Evolutionary conservation across 2,113 vertebrate species (phyloP).

Genomic region (Sinocyclocheilus maitianheensis): DNA sequence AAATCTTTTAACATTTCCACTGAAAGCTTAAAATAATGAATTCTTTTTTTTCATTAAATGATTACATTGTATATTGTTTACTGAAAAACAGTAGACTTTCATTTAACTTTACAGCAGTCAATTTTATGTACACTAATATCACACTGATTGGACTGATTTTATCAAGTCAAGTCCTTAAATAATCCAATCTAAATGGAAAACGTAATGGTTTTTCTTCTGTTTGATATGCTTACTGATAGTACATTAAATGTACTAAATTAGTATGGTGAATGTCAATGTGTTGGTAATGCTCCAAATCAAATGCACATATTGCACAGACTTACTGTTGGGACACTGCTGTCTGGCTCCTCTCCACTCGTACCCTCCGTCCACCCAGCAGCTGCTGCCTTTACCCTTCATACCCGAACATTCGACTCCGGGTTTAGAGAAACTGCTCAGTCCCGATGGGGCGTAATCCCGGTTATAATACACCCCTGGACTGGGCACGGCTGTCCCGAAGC

Average conservation of each 20-base stretch:
- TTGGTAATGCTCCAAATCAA: background rate
- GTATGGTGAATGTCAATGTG: background rate
- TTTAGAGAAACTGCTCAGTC: slow-evolving; percentile 84
- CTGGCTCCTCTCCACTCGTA: slow-evolving; percentile 87
- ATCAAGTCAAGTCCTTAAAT: background rate
- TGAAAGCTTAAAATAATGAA: no score
- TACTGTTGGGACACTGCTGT: slow-evolving; percentile 85
- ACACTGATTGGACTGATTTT: background rate
- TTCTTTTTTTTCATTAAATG: no score
- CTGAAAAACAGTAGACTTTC: no score
- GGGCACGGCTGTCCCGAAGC: slow-evolving; percentile 82
- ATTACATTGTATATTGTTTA: no score
- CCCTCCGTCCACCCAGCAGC: slow-evolving; percentile 87
- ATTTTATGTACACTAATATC: no score
- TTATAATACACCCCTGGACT: slow-evolving; percentile 85
- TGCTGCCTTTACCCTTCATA: slow-evolving; percentile 77
- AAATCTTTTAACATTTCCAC: no score
- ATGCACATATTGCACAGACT: slow-evolving; percentile 69
- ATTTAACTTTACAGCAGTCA: no score
- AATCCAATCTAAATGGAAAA: background rate
- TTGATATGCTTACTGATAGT: background rate
- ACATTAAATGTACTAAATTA: background rate
- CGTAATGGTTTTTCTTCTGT: background rate
- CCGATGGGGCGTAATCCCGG: slow-evolving; percentile 81
- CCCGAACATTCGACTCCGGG: slow-evolving; percentile 74